phyloP scores from a whole-genome alignment of 2,888 invertebrate genomes.

The Nysson spinosus region DNA sequence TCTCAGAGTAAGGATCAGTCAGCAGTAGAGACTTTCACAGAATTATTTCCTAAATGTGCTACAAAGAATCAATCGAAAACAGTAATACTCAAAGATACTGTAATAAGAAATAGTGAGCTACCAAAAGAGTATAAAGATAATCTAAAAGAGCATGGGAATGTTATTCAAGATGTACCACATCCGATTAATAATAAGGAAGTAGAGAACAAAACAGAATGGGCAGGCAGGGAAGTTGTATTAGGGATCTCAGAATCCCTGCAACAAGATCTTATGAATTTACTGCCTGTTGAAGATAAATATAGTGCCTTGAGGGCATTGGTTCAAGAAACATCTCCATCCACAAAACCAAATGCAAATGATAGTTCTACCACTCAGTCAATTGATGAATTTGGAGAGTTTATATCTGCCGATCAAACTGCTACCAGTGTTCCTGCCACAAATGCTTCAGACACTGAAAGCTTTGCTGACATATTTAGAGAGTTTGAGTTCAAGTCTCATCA shows the following conservation, averaged over 20 bases:
- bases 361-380: constrained; percentile 47
- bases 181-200: constrained; percentile 27
- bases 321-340: constrained; percentile 55
- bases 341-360: constrained; percentile 38
- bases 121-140: constrained; percentile 51
- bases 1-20: constrained; percentile 43
- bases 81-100: constrained; percentile 74
- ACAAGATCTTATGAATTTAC: constrained; percentile 73
- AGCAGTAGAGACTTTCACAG: constrained; percentile 34
- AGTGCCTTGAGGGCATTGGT: constrained; percentile 77
- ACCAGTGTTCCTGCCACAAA: constrained; percentile 34
- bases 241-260: constrained; percentile 45
- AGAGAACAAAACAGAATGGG: constrained; percentile 34
- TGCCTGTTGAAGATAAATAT: constrained; percentile 76
- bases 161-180: constrained; percentile 18
- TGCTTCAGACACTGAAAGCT: constrained; percentile 33
- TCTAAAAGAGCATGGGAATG: constrained; percentile 25
- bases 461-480: constrained; percentile 66
- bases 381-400: constrained; percentile 79
- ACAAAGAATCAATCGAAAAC: constrained; percentile 73
- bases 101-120: constrained; percentile 69
- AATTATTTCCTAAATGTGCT: constrained; percentile 73
- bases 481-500: constrained; percentile 66
- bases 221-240: constrained; percentile 40
- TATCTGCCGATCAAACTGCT: constrained; percentile 71